phyloP scores from a whole-genome alignment of 2,113 vertebrate species.

The Poeciliopsis turrubarensis region DNA sequence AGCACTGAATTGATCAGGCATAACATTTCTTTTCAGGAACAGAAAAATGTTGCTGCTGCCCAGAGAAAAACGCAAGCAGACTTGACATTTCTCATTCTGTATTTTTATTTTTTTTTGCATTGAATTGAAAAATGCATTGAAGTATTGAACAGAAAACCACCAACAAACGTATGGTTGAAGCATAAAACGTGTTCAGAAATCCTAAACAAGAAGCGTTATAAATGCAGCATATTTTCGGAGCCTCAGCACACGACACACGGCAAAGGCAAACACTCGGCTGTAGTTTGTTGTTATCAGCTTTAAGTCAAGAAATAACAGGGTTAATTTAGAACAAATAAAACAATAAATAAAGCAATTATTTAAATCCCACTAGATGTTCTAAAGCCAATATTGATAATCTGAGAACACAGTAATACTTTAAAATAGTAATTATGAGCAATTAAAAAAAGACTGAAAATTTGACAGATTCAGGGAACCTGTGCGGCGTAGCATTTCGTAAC shows the following conservation, averaged over 20 bases:
- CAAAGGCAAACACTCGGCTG: not conserved
- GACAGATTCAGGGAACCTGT: not conserved
- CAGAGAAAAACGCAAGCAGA: not conserved
- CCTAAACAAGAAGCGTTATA: not conserved
- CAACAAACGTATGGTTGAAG: not conserved
- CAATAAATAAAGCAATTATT: not conserved
- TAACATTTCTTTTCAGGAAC: conserved; percentile 2
- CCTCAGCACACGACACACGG: not conserved
- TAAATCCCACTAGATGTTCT: not conserved
- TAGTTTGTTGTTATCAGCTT: not conserved
- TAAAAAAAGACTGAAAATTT: not conserved
- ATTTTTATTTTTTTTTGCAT: not conserved
- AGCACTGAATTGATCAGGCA: conserved; percentile 11
- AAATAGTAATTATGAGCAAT: not conserved
- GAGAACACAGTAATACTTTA: not conserved
- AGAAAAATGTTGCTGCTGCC: not conserved
- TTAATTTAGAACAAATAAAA: not conserved
- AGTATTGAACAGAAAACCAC: not conserved
- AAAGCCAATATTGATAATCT: too few species aligned
- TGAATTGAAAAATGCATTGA: not conserved
- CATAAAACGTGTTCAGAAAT: not conserved
- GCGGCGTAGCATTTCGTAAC: conserved; percentile 22
- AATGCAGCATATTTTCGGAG: not conserved
- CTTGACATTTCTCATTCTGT: not conserved
- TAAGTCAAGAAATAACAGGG: not conserved